phyloP scores from a whole-genome alignment of 2,797 vertebrate species.

The Peromyscus nudipes region DNA sequence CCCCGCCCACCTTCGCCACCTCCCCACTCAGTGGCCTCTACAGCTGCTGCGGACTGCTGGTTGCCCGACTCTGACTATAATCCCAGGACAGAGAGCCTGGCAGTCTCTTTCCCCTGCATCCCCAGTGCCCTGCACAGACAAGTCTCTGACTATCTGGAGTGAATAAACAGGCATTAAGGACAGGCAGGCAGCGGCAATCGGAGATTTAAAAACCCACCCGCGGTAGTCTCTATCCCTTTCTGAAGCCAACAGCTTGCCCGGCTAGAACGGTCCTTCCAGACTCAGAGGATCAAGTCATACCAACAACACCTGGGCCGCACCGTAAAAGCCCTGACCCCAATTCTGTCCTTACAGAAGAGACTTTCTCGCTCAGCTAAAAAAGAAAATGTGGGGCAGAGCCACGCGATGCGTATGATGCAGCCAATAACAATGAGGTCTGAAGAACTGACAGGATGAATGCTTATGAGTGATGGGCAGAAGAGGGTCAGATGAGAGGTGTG shows the following conservation, averaged over 20 bases:
- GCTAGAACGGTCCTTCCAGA: neutral
- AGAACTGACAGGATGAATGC: neutral
- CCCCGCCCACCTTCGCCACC: accelerated
- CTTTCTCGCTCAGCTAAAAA: neutral
- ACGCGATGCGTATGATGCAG: neutral
- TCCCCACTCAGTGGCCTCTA: neutral
- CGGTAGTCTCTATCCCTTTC: neutral
- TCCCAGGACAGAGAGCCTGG: neutral
- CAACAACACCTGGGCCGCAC: neutral
- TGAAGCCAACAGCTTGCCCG: neutral
- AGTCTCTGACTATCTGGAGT: neutral
- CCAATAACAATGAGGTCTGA: neutral
- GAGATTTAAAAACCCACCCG: neutral
- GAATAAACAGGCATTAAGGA: neutral
- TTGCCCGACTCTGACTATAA: neutral
- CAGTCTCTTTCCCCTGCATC: neutral
- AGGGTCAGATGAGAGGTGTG: neutral
- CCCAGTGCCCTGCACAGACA: neutral
- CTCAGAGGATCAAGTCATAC: neutral
- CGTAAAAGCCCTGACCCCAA: neutral
- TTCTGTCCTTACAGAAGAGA: neutral
- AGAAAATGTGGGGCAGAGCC: neutral
- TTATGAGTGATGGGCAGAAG: neutral
- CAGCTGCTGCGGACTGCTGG: too few relatives aligned
- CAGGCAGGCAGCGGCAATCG: neutral